Percentiles rank a stretch among this genome's conserved stretches.
These are phyloP conservation scores for Hydra vulgaris DNA, from an alignment of 30 jellyfish, hydroid and myxozoan genomes.

Conservation along the genomic window DNA sequence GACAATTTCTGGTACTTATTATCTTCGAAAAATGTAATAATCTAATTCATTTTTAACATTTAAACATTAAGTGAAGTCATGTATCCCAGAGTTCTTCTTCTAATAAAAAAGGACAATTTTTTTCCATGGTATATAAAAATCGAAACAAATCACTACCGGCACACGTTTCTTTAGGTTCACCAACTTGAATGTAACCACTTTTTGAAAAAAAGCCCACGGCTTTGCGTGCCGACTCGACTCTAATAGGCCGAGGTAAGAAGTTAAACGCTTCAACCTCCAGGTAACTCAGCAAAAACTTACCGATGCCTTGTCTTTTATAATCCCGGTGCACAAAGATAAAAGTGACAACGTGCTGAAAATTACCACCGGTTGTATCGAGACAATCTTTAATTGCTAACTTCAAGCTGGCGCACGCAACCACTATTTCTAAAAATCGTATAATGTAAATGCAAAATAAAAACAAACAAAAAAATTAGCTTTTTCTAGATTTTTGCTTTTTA, in stretches of 20 bases:
- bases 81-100: conserved; percentile 18
- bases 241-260: conserved; percentile 22
- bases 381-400: conserved; percentile 26
- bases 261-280: conserved; percentile 36
- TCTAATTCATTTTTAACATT: no score
- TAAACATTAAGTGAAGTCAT: no score
- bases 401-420: conserved; percentile 42
- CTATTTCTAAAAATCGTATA: not conserved
- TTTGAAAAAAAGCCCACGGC: conserved; percentile 43
- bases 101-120: not conserved
- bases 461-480: no score
- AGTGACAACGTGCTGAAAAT: conserved; percentile 35
- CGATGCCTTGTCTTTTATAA: conserved; percentile 38
- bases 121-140: conserved; percentile 40
- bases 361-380: not conserved
- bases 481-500: no score
- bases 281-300: conserved; percentile 23
- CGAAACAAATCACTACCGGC: conserved; percentile 47
- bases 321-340: conserved; percentile 49
- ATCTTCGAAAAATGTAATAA: no score
- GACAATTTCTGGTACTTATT: no score
- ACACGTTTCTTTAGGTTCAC: conserved; percentile 13
- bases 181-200: conserved; percentile 26
- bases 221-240: conserved; percentile 49
- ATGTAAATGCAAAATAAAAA: no score